Conservation (phyloP, 2,888 invertebrate genomes). For the Tetragonisca angustula region DNA sequence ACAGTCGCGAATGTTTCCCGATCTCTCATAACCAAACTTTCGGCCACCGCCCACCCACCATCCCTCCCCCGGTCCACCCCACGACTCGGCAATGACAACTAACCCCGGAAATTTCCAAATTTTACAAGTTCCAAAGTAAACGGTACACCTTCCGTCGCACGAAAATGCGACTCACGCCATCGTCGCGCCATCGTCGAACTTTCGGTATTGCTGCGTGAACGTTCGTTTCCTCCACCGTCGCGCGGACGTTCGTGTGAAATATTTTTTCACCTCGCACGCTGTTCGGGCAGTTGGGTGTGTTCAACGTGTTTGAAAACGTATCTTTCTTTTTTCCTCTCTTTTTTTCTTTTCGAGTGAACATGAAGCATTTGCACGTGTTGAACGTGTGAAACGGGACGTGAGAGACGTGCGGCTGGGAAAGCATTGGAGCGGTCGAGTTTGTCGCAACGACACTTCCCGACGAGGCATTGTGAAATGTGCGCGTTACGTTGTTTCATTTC, state of each 20-base stretch:
- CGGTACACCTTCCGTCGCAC: not conserved
- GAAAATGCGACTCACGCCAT: constrained; percentile 29
- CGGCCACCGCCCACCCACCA: not conserved
- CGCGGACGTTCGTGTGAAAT: not conserved
- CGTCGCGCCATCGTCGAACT: not conserved
- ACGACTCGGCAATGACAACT: constrained; percentile 52
- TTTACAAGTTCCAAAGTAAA: constrained; percentile 35
- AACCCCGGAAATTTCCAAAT: constrained; percentile 62
- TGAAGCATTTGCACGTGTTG: not conserved
- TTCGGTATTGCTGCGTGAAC: not conserved
- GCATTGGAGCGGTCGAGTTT: not conserved
- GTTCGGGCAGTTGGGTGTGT: not conserved
- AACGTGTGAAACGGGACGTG: not conserved
- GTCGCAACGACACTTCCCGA: not conserved
- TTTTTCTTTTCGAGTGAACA: not conserved
- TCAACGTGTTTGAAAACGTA: not conserved
- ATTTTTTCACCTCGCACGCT: not conserved
- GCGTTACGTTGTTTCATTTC: no score
- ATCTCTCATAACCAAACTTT: constrained; percentile 62
- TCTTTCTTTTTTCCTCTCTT: not conserved
- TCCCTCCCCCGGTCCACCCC: not conserved
- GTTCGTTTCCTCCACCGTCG: not conserved
- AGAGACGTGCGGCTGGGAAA: not conserved
- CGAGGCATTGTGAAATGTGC: not conserved
- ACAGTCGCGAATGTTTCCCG: constrained; percentile 56